Conservation (phyloP, 2,113 vertebrate species). For the Cavia aperea region DNA sequence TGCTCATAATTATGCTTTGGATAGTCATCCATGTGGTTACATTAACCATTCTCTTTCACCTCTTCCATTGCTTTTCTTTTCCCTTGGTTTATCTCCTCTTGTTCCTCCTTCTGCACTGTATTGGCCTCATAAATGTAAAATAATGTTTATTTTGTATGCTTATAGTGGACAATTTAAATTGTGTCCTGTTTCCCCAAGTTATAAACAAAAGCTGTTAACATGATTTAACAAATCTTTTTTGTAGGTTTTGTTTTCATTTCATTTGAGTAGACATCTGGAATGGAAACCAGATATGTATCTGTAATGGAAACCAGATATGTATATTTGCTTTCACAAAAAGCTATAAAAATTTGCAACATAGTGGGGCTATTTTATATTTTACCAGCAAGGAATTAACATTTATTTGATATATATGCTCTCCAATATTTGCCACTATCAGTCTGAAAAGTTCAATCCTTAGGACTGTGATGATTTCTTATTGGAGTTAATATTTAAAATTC, state of each 20-base stretch:
- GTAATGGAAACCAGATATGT: background rate
- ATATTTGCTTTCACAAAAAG: background rate
- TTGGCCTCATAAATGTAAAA: background rate
- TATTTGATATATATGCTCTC: background rate
- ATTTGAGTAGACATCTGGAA: background rate
- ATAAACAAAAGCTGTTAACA: background rate
- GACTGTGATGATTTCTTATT: background rate
- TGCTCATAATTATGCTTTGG: background rate
- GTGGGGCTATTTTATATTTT: background rate
- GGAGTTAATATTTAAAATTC: background rate
- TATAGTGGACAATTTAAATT: background rate
- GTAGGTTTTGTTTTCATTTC: background rate
- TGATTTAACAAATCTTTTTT: background rate
- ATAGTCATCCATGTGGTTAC: no score
- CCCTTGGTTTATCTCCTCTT: background rate
- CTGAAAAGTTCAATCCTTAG: background rate
- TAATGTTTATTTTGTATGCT: background rate
- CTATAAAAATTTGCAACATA: background rate
- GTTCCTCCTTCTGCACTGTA: background rate
- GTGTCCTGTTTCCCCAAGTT: background rate
- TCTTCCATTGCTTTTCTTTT: background rate
- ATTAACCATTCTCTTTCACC: background rate
- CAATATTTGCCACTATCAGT: background rate
- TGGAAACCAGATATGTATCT: no score
- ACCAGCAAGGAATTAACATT: background rate